These are phyloP conservation scores for Lycocerus yunnanus DNA, from an alignment of 2,888 invertebrate species.

Conservation along the genomic window DNA sequence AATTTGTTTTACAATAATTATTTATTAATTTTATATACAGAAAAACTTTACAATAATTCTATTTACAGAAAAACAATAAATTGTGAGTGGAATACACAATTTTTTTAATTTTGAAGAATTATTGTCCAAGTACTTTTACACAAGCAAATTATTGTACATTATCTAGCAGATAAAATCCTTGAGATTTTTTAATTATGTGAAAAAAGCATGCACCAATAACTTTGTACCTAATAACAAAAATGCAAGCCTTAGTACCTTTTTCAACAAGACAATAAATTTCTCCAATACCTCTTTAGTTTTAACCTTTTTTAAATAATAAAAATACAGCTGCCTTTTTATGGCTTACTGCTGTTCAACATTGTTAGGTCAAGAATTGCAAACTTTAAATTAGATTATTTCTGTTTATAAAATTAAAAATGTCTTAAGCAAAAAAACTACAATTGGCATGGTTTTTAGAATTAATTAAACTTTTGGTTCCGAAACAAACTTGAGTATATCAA, in stretches of 20 bases:
- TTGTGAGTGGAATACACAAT: background rate
- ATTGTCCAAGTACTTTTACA: background rate
- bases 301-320: background rate
- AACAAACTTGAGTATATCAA: too few relatives aligned
- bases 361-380: background rate
- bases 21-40: background rate
- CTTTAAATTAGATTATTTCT: background rate
- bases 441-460: background rate
- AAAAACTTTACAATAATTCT: background rate
- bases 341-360: background rate
- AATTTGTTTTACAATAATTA: background rate
- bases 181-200: background rate
- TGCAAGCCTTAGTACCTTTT: background rate
- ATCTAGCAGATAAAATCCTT: background rate
- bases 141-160: background rate
- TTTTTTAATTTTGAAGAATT: background rate
- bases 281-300: background rate
- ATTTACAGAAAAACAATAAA: constrained; percentile 20
- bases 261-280: background rate
- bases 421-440: background rate
- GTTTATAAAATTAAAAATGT: background rate
- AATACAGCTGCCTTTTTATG: background rate
- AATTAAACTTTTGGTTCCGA: background rate
- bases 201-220: background rate
- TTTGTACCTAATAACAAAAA: background rate